Evolutionary conservation across 2,113 vertebrate genomes (phyloP).

Genomic region (Nibea albiflora): DNA sequence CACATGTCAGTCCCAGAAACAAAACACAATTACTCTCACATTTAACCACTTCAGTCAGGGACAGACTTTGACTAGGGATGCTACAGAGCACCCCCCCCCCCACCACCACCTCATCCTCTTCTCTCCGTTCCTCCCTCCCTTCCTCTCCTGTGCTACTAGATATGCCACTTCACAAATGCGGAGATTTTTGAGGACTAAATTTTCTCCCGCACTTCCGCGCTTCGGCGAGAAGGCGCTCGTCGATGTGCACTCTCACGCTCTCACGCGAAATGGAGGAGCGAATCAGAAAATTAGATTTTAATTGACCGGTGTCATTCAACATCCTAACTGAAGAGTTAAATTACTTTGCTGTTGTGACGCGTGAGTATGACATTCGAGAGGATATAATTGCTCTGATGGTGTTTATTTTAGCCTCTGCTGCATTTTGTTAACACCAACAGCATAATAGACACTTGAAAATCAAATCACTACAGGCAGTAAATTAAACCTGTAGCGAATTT

Average conservation of each 20-base stretch:
- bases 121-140: neutral
- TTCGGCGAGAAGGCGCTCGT: neutral
- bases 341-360: conserved; percentile 29
- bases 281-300: conserved; percentile 44
- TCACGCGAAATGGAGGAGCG: conserved; percentile 7
- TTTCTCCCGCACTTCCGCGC: conserved; percentile 27
- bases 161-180: conserved; percentile 62
- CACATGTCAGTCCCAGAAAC: conserved; percentile 84
- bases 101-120: neutral
- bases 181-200: conserved; percentile 58
- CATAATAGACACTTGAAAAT: conserved; percentile 55
- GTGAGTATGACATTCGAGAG: conserved; percentile 43
- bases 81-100: conserved; percentile 32
- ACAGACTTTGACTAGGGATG: conserved; percentile 76
- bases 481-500: conserved; percentile 65
- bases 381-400: conserved; percentile 58
- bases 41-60: conserved; percentile 83
- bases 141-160: conserved; percentile 39
- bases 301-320: conserved; percentile 44
- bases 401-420: conserved; percentile 63
- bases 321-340: conserved; percentile 49
- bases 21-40: conserved; percentile 86
- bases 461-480: conserved; percentile 57
- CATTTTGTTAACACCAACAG: conserved; percentile 61
- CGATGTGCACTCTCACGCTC: conserved; percentile 21